phyloP scores from a whole-genome alignment of 1,140 invertebrate genomes.

The Papilio dardanus region DNA sequence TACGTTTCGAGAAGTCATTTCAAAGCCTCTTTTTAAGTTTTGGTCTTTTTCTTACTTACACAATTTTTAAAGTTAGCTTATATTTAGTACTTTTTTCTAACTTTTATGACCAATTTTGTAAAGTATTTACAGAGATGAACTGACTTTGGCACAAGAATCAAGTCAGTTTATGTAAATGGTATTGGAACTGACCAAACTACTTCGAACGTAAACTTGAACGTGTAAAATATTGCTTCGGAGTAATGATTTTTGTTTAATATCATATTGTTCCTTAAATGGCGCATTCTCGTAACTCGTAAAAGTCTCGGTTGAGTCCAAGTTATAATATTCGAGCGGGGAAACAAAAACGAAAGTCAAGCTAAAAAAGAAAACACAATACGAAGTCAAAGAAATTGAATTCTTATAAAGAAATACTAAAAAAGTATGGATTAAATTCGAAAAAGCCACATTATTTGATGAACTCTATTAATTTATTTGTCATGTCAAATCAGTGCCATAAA shows the following conservation, averaged over 20 bases:
- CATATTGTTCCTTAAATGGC: conserved; percentile 68
- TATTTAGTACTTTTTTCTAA: too few species aligned
- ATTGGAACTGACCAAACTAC: conserved; percentile 43
- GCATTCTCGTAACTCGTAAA: conserved; percentile 61
- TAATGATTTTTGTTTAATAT: conserved; percentile 73
- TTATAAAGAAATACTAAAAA: not conserved
- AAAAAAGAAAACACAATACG: too few species aligned
- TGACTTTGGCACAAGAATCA: conserved; percentile 13
- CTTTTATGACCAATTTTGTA: too few species aligned
- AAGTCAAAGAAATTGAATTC: not conserved
- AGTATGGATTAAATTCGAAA: not conserved
- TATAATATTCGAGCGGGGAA: conserved; percentile 10
- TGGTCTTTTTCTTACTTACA: too few species aligned
- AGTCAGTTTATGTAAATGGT: conserved; percentile 19
- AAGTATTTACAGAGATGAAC: too few species aligned
- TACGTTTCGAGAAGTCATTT: conserved; percentile 6
- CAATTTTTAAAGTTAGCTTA: not conserved
- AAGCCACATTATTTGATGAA: too few species aligned
- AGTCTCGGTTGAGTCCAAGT: conserved; percentile 41
- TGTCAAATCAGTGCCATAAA: too few species aligned
- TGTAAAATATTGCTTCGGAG: conserved; percentile 41
- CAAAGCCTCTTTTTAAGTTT: not conserved
- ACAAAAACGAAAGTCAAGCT: too few species aligned
- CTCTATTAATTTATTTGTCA: too few species aligned
- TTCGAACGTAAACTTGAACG: conserved; percentile 47